Conservation (phyloP, 2,888 invertebrate species). For the Eumerus sabulonum region DNA sequence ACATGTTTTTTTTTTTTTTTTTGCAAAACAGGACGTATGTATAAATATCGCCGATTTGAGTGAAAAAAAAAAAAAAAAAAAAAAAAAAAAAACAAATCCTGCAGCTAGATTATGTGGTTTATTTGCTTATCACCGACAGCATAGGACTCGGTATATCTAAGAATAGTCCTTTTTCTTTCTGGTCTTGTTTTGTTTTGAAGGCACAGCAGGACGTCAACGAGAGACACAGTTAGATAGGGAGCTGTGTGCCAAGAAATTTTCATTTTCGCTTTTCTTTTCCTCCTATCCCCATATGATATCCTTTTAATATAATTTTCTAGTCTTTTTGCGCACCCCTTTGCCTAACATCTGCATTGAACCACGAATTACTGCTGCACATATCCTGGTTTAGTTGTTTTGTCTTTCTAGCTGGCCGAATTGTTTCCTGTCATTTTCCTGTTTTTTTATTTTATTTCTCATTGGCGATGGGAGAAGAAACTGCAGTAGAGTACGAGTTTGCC, state of each 20-base stretch:
- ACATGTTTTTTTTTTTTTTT: slow-evolving; percentile 52
- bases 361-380: slow-evolving; percentile 69
- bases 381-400: slow-evolving; percentile 56
- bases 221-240: slow-evolving; percentile 9
- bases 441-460: slow-evolving; percentile 23
- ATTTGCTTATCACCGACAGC: slow-evolving; percentile 60
- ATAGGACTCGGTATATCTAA: slow-evolving; percentile 4
- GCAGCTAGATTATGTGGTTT: slow-evolving; percentile 27
- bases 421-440: slow-evolving; percentile 11
- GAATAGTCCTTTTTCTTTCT: slow-evolving; percentile 3
- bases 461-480: slow-evolving; percentile 8
- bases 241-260: slow-evolving; percentile 61
- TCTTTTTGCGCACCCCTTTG: slow-evolving; percentile 59
- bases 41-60: slow-evolving; percentile 50
- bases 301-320: slow-evolving; percentile 26
- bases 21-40: slow-evolving; percentile 50
- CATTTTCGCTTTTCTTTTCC: slow-evolving; percentile 46
- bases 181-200: slow-evolving; percentile 42
- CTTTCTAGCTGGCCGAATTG: slow-evolving; percentile 43
- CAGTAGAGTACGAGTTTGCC: slow-evolving; percentile 52
- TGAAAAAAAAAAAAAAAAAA: slow-evolving; percentile 13
- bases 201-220: slow-evolving; percentile 53
- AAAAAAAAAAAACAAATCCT: too few species aligned
- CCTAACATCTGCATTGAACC: slow-evolving; percentile 67
- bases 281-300: slow-evolving; percentile 57